phyloP scores from a whole-genome alignment of 1,140 invertebrate species.

The Drosophila repletoides region DNA sequence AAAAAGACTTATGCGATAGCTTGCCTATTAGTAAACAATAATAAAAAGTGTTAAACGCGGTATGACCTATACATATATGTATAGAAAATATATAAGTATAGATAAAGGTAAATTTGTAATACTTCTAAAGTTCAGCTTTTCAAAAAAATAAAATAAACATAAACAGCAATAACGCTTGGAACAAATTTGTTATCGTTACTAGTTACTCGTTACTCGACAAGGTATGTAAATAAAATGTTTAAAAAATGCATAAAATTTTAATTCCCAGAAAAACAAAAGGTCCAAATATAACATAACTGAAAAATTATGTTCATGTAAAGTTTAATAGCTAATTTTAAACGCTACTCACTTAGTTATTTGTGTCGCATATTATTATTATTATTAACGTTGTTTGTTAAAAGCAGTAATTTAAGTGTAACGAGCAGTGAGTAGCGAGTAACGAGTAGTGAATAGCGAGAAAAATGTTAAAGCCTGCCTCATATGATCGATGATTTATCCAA shows the following conservation, averaged over 20 bases:
- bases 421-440: slow-evolving; percentile 3
- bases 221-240: no score
- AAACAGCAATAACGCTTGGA: slow-evolving; percentile 14
- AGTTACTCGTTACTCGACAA: no score
- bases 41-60: slow-evolving; percentile 71
- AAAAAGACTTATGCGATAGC: slow-evolving; percentile 55
- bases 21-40: slow-evolving; percentile 79
- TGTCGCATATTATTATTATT: no score
- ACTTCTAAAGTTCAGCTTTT: slow-evolving; percentile 72
- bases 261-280: no score
- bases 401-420: no score
- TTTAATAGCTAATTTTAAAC: no score
- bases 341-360: no score
- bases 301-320: no score
- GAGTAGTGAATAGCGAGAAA: neutral
- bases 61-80: slow-evolving; percentile 43
- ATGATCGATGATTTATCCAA: slow-evolving; percentile 79
- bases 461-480: slow-evolving; percentile 32
- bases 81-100: neutral
- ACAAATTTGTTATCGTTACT: no score
- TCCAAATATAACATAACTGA: no score
- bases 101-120: slow-evolving; percentile 49
- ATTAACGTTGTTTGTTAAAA: no score
- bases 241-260: no score
- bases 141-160: slow-evolving; percentile 36